These are phyloP conservation scores for Lithophane leautieri DNA, from an alignment of 2,888 invertebrate species.

Conservation along the genomic window DNA sequence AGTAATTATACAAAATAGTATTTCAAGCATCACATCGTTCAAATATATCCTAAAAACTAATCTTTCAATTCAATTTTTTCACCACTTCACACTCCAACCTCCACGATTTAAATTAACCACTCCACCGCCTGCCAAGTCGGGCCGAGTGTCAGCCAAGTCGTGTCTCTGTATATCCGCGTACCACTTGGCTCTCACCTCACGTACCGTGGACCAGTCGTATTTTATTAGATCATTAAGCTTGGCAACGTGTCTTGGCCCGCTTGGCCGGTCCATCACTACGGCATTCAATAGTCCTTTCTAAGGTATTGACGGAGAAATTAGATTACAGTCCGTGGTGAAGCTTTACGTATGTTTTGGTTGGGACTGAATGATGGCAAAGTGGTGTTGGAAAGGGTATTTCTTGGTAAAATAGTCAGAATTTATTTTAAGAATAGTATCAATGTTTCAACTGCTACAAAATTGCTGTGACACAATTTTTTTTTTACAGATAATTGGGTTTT, in stretches of 20 bases:
- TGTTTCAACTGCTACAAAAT: no score
- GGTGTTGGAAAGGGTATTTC: slow-evolving; percentile 8
- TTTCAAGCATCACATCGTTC: background rate
- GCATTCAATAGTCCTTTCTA: slow-evolving; percentile 68
- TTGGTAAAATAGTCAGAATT: background rate
- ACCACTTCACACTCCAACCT: slow-evolving; percentile 6
- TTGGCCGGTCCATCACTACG: slow-evolving; percentile 76
- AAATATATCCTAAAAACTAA: slow-evolving; percentile 14
- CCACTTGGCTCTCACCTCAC: slow-evolving; percentile 71
- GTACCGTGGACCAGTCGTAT: slow-evolving; percentile 75
- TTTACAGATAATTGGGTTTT: no score
- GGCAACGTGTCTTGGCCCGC: slow-evolving; percentile 72
- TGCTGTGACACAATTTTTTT: background rate
- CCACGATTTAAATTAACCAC: slow-evolving; percentile 55
- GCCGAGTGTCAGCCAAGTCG: slow-evolving; percentile 43
- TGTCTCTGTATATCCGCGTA: slow-evolving; percentile 49
- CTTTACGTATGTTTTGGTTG: slow-evolving; percentile 50
- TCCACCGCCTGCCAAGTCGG: slow-evolving; percentile 32
- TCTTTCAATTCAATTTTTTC: slow-evolving; percentile 23
- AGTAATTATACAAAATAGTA: background rate
- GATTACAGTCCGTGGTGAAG: slow-evolving; percentile 52
- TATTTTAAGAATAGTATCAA: background rate
- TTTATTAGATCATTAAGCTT: slow-evolving; percentile 84
- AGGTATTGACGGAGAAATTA: slow-evolving; percentile 63
- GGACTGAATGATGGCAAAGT: slow-evolving; percentile 22